A percentile compares a stretch with the other conserved stretches of the same genome.
Conservation (phyloP, 2,888 invertebrate species). For the Congeria kusceri region DNA sequence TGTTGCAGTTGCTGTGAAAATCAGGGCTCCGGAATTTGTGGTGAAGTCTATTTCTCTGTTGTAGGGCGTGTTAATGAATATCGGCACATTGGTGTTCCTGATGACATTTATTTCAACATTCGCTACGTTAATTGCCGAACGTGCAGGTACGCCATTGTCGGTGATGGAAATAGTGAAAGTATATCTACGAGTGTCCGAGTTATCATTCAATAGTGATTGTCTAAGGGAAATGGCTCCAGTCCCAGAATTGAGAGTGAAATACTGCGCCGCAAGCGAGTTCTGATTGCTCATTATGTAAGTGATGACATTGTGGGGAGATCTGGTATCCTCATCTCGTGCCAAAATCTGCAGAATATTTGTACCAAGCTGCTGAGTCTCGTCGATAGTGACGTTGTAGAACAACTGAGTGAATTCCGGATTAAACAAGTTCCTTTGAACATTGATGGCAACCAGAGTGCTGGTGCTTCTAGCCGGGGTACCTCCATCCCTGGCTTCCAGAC, state of each 20-base stretch:
- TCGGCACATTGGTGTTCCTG: conserved; percentile 64
- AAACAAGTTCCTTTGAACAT: conserved; percentile 69
- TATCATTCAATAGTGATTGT: conserved; percentile 72
- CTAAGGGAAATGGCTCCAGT: conserved; percentile 72
- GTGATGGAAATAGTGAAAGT: conserved; percentile 56
- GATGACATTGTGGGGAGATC: conserved; percentile 54
- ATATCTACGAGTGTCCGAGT: conserved; percentile 44
- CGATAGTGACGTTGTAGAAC: conserved; percentile 63
- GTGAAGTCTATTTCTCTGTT: conserved; percentile 62
- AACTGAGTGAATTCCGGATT: conserved; percentile 64
- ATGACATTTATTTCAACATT: conserved; percentile 68
- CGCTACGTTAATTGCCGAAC: conserved; percentile 35
- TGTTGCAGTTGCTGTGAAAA: conserved; percentile 60
- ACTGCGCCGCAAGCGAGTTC: conserved; percentile 52
- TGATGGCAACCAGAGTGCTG: conserved; percentile 69
- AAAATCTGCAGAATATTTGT: conserved; percentile 59
- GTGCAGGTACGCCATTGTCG: conserved; percentile 66
- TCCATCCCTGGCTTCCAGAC: conserved; percentile 79
- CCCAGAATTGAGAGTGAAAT: conserved; percentile 67
- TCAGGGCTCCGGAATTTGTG: conserved; percentile 26
- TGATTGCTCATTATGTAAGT: conserved; percentile 50
- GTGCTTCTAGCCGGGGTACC: conserved; percentile 75
- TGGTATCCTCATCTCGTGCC: conserved; percentile 70
- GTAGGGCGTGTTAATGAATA: conserved; percentile 62
- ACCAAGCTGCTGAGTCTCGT: conserved; percentile 68